Evolutionary conservation across 2,797 vertebrate species (phyloP), one percentile per base, ranked within the genome.

Genomic region (Helarctos malayanus): DNA sequence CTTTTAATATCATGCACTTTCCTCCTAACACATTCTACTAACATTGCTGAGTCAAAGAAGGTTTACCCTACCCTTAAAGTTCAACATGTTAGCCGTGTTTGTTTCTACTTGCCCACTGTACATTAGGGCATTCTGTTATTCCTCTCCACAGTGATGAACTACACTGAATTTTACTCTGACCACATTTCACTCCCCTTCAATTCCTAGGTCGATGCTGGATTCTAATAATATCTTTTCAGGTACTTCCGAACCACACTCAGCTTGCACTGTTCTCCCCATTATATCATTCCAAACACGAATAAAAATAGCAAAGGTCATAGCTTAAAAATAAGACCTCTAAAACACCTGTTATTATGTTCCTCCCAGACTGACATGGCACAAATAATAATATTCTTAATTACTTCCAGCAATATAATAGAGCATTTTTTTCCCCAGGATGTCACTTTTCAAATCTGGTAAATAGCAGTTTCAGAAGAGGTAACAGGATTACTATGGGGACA

Each of bases 311-410:
- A 94, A n/a, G n/a, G 54, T 54, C 59, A n/a, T 18, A 87, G 25
- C 71, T 91, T 84, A 80, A 80, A 89, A 94, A 95, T 56, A 88
- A 96, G 65, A 82, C 19, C 54, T 92, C 82, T 91, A 59, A 95
- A 92, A 92, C 21, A 88, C 35, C 32, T 21, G 15, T 41, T 61
- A 75, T 83, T 92, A 88, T 69, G 54, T 95, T 96, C 78, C 25
- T 80, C 16, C 59, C 54, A 85, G 75, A 97, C 10, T 88, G 78
- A 91, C 88, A 85, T 81, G 73, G 92, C 85, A 93, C 68, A 90
- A 95, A 82, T 79, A 84, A 92, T 94, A 89, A 95, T n/a, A 63
- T 73, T 81, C 56, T 90, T 85, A 94, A 94, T 96, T 92, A 61
- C 38, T 90, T 90, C 59, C 82, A 94, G 81, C 85, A 96, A 94